Evolutionary conservation across 2,797 vertebrate species (phyloP).

Genomic region (Fistularia tabacaria): DNA sequence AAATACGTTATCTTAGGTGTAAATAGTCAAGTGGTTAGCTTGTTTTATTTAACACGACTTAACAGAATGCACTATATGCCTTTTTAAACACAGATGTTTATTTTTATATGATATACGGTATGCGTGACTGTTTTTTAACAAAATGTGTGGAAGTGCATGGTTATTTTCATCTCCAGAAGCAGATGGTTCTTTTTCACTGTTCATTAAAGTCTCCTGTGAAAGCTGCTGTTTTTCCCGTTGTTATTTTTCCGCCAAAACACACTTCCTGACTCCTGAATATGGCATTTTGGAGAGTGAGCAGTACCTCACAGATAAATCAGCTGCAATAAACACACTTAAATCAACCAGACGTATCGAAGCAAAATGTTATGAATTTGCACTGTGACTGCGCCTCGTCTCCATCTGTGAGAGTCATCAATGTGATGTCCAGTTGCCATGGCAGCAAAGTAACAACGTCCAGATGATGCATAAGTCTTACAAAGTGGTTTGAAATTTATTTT

Average conservation of each 20-base stretch:
- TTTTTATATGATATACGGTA: conserved; percentile 74
- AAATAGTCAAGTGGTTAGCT: conserved; percentile 51
- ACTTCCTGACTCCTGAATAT: too few relatives aligned
- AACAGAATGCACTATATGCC: conserved; percentile 57
- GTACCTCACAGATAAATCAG: too few relatives aligned
- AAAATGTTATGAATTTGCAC: too few relatives aligned
- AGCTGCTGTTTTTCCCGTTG: too few relatives aligned
- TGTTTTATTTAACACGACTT: conserved; percentile 68
- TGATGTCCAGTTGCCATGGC: neutral
- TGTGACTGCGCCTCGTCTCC: neutral
- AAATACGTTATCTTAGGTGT: conserved; percentile 39
- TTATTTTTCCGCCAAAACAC: too few relatives aligned
- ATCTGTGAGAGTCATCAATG: conserved; percentile 1
- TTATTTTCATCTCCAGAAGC: too few relatives aligned
- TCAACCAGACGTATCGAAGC: too few relatives aligned
- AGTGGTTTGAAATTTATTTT: neutral
- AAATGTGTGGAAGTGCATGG: conserved; percentile 27
- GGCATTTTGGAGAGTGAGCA: too few relatives aligned
- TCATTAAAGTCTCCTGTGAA: too few relatives aligned
- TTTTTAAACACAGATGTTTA: conserved; percentile 72
- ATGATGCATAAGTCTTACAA: neutral
- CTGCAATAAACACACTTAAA: too few relatives aligned
- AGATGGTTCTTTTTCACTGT: too few relatives aligned
- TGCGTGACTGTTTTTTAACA: conserved; percentile 40
- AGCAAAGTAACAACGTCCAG: conserved; percentile 2